Percentiles rank a stretch among this genome's conserved stretches.
Evolutionary conservation across 2,113 vertebrate genomes (phyloP).

Genomic region (Ahaetulla prasina): DNA sequence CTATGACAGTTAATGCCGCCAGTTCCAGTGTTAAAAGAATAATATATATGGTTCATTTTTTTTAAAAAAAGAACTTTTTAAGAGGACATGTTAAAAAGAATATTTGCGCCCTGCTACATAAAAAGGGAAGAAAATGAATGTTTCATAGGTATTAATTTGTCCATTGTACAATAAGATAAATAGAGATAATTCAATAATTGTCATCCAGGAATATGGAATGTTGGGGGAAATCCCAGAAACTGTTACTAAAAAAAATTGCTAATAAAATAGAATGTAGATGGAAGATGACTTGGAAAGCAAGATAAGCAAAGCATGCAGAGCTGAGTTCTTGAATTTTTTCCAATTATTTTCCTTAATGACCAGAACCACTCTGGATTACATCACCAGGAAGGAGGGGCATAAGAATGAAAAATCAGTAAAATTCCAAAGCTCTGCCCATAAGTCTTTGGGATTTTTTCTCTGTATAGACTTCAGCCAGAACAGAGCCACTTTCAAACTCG

Average conservation of each 20-base stretch:
- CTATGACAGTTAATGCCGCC: not conserved
- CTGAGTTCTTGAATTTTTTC: no score
- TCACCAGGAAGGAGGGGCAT: not conserved
- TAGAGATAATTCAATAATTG: not conserved
- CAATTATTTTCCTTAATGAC: not conserved
- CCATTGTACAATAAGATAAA: not conserved
- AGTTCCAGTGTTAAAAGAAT: not conserved
- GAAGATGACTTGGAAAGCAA: not conserved
- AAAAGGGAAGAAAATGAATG: not conserved
- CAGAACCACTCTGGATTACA: not conserved
- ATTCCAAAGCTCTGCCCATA: not conserved
- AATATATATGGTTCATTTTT: not conserved
- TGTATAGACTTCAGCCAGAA: not conserved
- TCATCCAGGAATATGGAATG: not conserved
- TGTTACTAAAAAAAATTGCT: not conserved
- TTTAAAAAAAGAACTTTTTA: not conserved
- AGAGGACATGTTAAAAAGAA: not conserved
- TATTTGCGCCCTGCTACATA: not conserved
- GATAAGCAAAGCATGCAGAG: not conserved
- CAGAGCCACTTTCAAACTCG: not conserved
- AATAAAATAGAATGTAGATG: not conserved
- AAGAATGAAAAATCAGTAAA: not conserved
- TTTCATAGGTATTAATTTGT: not conserved
- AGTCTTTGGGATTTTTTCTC: not conserved
- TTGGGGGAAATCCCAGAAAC: not conserved